A percentile compares a stretch with the other conserved stretches of the same genome.
phyloP scores from a whole-genome alignment of 2,888 invertebrate genomes.

The Ochropleura plecta region DNA sequence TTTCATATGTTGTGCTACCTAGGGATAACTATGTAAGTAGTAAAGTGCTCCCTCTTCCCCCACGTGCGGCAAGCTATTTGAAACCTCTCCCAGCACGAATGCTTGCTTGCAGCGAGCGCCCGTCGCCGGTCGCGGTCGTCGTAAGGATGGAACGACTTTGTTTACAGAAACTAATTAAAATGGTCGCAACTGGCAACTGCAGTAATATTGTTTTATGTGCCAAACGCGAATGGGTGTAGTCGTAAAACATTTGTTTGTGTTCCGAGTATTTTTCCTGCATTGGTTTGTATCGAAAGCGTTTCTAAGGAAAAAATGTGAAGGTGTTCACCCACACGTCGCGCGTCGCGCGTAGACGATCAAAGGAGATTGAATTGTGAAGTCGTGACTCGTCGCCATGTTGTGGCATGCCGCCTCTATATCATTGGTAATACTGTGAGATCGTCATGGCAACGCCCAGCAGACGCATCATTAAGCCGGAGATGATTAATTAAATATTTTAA shows the following conservation, averaged over 20 bases:
- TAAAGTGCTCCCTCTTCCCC: background rate
- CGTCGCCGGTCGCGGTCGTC: constrained; percentile 4
- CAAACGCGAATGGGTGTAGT: constrained; percentile 44
- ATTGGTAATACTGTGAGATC: constrained; percentile 18
- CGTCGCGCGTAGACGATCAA: constrained; percentile 16
- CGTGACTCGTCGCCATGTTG: constrained; percentile 30
- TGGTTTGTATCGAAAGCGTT: constrained; percentile 37
- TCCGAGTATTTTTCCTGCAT: constrained; percentile 44
- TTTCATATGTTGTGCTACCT: too few species aligned
- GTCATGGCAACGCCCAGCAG: constrained; percentile 48
- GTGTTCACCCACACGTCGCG: constrained; percentile 9
- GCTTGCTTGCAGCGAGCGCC: constrained; percentile 4
- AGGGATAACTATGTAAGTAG: background rate
- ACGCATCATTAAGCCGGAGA: constrained; percentile 56
- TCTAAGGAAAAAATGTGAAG: constrained; percentile 35
- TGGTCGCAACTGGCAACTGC: constrained; percentile 51
- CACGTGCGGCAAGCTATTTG: background rate
- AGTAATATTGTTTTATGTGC: constrained; percentile 55
- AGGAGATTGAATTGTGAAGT: constrained; percentile 23
- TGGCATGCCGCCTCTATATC: background rate
- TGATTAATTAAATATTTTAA: constrained; percentile 63
- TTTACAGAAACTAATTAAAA: constrained; percentile 60
- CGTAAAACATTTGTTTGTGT: constrained; percentile 53
- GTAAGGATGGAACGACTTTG: constrained; percentile 49
- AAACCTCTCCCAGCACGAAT: background rate